Conservation (phyloP, 1,140 invertebrate genomes). For the Drosophila auraria region DNA sequence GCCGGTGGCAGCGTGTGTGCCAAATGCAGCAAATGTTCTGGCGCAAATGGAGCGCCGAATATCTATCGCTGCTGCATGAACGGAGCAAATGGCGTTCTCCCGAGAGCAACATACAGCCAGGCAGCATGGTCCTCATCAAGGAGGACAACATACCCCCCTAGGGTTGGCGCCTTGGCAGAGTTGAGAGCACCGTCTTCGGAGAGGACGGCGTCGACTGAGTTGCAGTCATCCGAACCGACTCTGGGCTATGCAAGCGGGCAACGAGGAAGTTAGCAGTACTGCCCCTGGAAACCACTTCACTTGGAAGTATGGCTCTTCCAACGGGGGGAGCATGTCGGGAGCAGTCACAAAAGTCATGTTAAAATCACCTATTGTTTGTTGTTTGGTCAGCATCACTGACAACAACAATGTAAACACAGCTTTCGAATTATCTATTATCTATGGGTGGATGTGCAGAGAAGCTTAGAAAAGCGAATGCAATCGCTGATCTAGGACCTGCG, state of each 20-base stretch:
- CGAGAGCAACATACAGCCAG: not conserved
- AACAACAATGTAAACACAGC: too few relatives aligned
- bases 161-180: constrained; percentile 5
- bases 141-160: constrained; percentile 6
- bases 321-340: not conserved
- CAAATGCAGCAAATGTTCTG: constrained; percentile 18
- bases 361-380: too few relatives aligned
- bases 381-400: too few relatives aligned
- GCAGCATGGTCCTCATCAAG: constrained; percentile 3
- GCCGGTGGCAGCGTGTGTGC: constrained; percentile 17
- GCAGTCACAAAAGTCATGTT: not conserved
- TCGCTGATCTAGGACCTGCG: too few relatives aligned
- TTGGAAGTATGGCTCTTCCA: constrained; percentile 1
- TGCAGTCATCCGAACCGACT: constrained; percentile 1
- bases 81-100: constrained; percentile 1
- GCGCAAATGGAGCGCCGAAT: constrained; percentile 3
- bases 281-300: not conserved
- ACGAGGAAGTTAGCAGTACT: not conserved
- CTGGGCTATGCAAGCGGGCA: not conserved
- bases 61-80: constrained; percentile 13
- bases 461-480: too few relatives aligned
- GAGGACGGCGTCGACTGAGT: constrained; percentile 1
- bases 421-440: too few relatives aligned
- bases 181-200: constrained; percentile 4
- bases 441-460: too few relatives aligned